Evolutionary conservation across 53 echinoderm and acorn worm species (phyloP), one percentile per base, ranked within the genome.

Genomic region (Apostichopus leukothele): DNA sequence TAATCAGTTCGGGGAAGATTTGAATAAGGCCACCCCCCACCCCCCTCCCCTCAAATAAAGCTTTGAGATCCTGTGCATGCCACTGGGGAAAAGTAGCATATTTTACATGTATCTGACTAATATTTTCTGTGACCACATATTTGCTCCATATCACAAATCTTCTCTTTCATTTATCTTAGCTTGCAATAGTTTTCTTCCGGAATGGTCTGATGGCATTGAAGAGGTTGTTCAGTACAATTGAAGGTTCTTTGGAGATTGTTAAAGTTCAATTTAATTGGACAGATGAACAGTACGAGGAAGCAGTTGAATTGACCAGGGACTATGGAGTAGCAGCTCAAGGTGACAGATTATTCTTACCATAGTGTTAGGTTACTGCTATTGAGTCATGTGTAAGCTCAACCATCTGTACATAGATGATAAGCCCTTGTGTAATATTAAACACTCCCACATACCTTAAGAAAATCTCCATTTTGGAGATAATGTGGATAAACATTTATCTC

Each of bases 151-250:
- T 57, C 74, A 74, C 9, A 74, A 74, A 74, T 74, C 9, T 8
- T 74, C 20, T 74, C 25, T 21, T 16, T 60, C 19, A 5, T 83
- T 60, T 83, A 19, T 50, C 68, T 16, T 67, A 90, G 90, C 76
- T 90, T 54, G 86, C 60, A 50, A 86, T 90, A 20, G 20, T 86
- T 20, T 75, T 90, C 86, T 86, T 90, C 20, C 73, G 86, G 7
- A 67, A 75, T 51, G 90, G 90, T 4, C 55, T 76, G 25, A n/a
- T 7, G 6, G 67, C 55, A 52, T 26, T 90, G 16, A 50, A 39
- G 22, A 39, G 39, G 4, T 67, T 87, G 21, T 87, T 87, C 68
- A 52, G 19, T 75, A 73, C 52, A 4, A 23, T 75, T 1, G 75
- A 87, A 52, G 75, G 26, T 51, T 73, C 75, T n/a, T 18, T 87